Evolutionary conservation across 2,797 vertebrate species (phyloP), one percentile per base, ranked within the genome.

Genomic region (Epinephelus malabaricus): DNA sequence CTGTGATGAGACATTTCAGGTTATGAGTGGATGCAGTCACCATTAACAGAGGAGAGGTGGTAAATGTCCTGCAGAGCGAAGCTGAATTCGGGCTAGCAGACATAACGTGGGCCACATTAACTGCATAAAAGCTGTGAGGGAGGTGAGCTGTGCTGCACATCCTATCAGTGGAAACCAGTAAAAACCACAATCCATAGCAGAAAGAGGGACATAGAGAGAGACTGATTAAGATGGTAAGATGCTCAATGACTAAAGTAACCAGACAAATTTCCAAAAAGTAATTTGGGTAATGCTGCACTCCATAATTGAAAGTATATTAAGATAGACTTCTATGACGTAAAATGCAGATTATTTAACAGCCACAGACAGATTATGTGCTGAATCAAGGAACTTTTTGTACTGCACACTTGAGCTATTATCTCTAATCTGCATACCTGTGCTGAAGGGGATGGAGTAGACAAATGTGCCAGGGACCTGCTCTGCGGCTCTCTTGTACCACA

Each of bases 401-500:
- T 47, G 46, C 50, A 69, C 18, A 15, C 13, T 55, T 47, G 5
- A 65, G 18, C 19, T 46, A 2, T 38, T 46, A 2, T 38, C 30
- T 58, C 18, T 47, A 17, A 34, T 62, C 10, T 73, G 62, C 62
- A 4, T 92, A 99, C 98, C 98, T 96, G 97, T 97, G 86, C 96
- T 97, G 90, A 98, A 98, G 3, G 98, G 98, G 63, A 99, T 97
- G 6, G 98, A 99, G 90, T 99, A 99, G 63, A 99, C 95, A 65
- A 99, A 99, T 55, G 97, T 99, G 76, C 98, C 97, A 0, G 98
- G 97, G 85, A 99, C 95, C 90, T 99, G 98, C 81, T 99, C 98
- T 1, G 98, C 98, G 0, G 98, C 98, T 95, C 98, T 96, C 93
- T 97, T 97, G 92, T 99, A 99, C 98, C 98, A 99, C 82, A 99